Evolutionary conservation across 35 echinoderm and acorn worm genomes (phyloP).

Genomic region (Anneissia japonica): DNA sequence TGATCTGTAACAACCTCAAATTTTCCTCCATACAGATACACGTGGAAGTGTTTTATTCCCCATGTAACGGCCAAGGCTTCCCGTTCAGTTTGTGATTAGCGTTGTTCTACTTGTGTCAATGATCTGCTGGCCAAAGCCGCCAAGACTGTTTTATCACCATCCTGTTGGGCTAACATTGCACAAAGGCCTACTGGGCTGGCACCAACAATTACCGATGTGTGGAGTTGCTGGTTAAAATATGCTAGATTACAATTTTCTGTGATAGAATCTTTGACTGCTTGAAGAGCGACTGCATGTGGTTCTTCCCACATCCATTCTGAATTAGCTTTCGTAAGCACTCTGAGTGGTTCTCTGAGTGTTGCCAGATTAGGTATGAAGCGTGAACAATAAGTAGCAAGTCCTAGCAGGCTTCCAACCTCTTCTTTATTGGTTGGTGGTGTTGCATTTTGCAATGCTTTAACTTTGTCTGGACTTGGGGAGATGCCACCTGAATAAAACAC

Average conservation of each 20-base stretch:
- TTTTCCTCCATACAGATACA: constrained; percentile 38
- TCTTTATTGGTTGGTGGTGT: neutral
- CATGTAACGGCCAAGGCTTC: constrained; percentile 48
- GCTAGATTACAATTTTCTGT: constrained; percentile 33
- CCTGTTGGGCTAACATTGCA: constrained; percentile 32
- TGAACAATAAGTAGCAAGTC: neutral
- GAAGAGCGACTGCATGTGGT: neutral
- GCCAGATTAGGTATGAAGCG: constrained; percentile 48
- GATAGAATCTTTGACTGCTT: neutral
- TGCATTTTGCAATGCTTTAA: neutral
- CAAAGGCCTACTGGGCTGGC: constrained; percentile 39
- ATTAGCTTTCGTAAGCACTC: neutral
- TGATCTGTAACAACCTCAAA: constrained; percentile 57
- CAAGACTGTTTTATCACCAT: neutral
- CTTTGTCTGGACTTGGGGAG: constrained; percentile 20
- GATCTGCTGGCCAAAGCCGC: constrained; percentile 32
- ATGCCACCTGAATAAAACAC: constrained; percentile 3
- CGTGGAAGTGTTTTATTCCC: constrained; percentile 19
- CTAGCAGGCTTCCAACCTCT: neutral
- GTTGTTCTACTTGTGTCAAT: constrained; percentile 27
- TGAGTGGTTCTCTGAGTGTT: neutral
- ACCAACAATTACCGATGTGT: constrained; percentile 42
- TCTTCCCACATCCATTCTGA: neutral
- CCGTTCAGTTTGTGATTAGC: constrained; percentile 51
- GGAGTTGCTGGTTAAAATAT: constrained; percentile 45